Evolutionary conservation across 2,113 vertebrate species (phyloP), one percentile per base, ranked within the genome.

Genomic region (Microtus montanus): DNA sequence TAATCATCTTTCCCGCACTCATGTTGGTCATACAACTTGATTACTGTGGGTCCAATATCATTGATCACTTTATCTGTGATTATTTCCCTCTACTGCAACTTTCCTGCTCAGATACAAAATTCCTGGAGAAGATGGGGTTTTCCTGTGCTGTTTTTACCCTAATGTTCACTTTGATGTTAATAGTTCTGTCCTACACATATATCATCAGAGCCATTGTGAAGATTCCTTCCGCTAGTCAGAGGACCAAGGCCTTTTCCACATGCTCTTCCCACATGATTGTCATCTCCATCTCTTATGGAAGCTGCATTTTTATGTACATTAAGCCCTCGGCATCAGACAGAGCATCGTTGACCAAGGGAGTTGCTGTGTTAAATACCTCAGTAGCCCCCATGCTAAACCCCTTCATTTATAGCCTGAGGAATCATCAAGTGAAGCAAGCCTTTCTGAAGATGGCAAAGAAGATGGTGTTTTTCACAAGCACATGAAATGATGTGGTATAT

Each of bases 51-150:
- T 68, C n/a, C 30, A 96, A 96, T 52, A 61, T 71, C 8, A 74
- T 94, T 49, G 96, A 97, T 85, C 95, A 98, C 92, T 98, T 94
- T 73, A 90, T 95, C 38, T 97, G 95, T 89, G 95, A 97, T 63
- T 89, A 92, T 61, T 94, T 24, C 1, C 97, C 96, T 33, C 35
- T 97, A 63, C 58, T 97, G 19, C 82, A 96, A 47, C 84, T 96
- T 20, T 97, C 96, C 49, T 98, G 96, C 26, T 97, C 97, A 64
- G 89, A 97, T 58, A 97, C 92, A 20, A 28, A 70, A 2, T 90
- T 95, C 35, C 74, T 96, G 7, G 96, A 97, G n/a, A 54, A 14
- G 0, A 24, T 96, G 44, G 96, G 94, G 0, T 95, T 97, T 86
- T 90, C 35, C 33, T 97, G 86, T 28, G 96, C 96, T 61, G 82